Conservation (phyloP, 2,113 vertebrate species). For the Ptychochromis oligacanthus region DNA sequence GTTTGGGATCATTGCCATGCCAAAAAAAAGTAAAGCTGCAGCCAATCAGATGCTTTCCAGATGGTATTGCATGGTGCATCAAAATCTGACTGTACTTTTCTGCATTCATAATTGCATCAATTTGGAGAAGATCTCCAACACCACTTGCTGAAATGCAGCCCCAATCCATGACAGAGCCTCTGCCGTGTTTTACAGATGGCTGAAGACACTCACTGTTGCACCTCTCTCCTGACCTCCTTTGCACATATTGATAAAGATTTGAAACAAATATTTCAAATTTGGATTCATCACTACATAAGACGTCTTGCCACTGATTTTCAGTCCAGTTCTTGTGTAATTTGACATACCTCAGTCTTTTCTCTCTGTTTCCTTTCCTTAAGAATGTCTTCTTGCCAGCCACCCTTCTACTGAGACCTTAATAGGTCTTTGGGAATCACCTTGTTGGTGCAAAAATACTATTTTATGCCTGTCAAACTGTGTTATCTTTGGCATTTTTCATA, state of each 20-base stretch:
- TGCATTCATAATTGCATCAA: not conserved
- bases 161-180: not conserved
- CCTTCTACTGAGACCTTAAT: not conserved
- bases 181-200: not conserved
- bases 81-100: not conserved
- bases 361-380: not conserved
- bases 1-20: not conserved
- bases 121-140: not conserved
- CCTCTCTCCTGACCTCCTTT: not conserved
- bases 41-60: not conserved
- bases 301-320: not conserved
- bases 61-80: not conserved
- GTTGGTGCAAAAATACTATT: not conserved
- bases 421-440: not conserved
- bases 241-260: not conserved
- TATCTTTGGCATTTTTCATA: not conserved
- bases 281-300: not conserved
- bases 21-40: not conserved
- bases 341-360: not conserved
- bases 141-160: not conserved
- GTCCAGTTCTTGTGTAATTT: not conserved
- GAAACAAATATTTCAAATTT: not conserved
- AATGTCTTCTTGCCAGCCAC: not conserved
- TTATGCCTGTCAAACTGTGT: not conserved
- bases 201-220: not conserved